Conservation (phyloP, 2,113 vertebrate species). For the Hirundichthys speculiger region DNA sequence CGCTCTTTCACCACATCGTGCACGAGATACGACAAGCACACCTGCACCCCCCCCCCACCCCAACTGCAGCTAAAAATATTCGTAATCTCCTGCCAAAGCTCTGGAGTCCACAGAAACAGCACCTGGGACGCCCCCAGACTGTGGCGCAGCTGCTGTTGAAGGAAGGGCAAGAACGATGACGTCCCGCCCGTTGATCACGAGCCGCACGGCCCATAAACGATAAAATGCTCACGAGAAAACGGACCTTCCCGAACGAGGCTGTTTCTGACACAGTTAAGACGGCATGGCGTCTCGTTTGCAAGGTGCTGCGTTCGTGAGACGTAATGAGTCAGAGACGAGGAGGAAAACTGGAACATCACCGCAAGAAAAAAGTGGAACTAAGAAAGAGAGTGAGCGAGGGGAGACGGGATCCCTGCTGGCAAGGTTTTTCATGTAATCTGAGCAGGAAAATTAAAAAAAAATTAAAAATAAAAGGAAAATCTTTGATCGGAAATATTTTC, state of each 20-base stretch:
- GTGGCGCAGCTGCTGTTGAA: too few relatives aligned
- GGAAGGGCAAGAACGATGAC: too few relatives aligned
- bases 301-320: constrained; percentile 41
- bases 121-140: too few relatives aligned
- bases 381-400: constrained; percentile 37
- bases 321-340: constrained; percentile 54
- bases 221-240: constrained; percentile 7
- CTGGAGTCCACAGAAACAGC: too few relatives aligned
- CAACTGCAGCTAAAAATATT: too few relatives aligned
- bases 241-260: constrained; percentile 19
- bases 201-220: too few relatives aligned
- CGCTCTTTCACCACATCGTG: too few relatives aligned
- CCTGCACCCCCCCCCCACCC: too few relatives aligned
- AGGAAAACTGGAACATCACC: constrained; percentile 37
- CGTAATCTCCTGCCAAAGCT: too few relatives aligned
- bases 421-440: constrained; percentile 52
- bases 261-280: constrained; percentile 25
- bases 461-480: too few relatives aligned
- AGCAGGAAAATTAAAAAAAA: constrained; percentile 32
- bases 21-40: too few relatives aligned
- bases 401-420: constrained; percentile 43
- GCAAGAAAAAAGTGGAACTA: constrained; percentile 16
- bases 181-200: too few relatives aligned
- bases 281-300: constrained; percentile 37
- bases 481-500: constrained; percentile 70